Percentiles rank a stretch among this genome's conserved stretches.
Evolutionary conservation across 2,888 invertebrate species (phyloP).

Genomic region (Phorcus lineatus): DNA sequence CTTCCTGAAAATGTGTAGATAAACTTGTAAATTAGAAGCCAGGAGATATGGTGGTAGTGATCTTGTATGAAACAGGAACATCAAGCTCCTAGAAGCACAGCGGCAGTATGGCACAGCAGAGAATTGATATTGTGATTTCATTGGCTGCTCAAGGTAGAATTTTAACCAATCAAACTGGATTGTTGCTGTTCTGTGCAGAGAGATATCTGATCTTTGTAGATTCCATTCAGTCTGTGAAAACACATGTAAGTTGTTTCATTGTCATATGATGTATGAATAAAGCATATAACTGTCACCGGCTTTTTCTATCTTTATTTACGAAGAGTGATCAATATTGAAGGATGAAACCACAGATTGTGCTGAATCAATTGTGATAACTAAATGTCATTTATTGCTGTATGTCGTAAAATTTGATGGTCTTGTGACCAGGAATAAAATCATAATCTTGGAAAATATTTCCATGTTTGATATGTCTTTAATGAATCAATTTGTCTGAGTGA

Average conservation of each 20-base stretch:
- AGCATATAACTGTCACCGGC: conserved; percentile 10
- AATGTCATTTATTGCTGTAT: too few relatives aligned
- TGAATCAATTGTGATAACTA: too few relatives aligned
- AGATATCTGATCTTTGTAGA: conserved; percentile 14
- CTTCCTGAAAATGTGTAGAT: not conserved
- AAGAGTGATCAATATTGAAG: too few relatives aligned
- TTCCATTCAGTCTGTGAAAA: conserved; percentile 16
- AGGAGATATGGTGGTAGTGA: not conserved
- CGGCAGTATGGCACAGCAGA: not conserved
- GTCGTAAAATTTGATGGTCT: too few relatives aligned
- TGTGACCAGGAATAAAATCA: too few relatives aligned
- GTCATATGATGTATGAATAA: conserved; percentile 23
- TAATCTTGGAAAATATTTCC: too few relatives aligned
- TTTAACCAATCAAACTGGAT: conserved; percentile 13
- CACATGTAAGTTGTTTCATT: conserved; percentile 22
- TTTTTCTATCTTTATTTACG: not conserved
- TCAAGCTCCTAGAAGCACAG: not conserved
- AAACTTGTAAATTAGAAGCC: conserved; percentile 6
- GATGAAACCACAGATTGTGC: too few relatives aligned
- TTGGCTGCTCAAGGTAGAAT: conserved; percentile 22
- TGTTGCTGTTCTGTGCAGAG: conserved; percentile 22
- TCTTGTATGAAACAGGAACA: conserved; percentile 1
- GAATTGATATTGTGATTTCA: conserved; percentile 12
- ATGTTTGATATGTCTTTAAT: too few relatives aligned
- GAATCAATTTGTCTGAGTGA: too few relatives aligned